These are phyloP conservation scores for Sparus aurata DNA, from an alignment of 2,797 vertebrate species.

Conservation along the genomic window DNA sequence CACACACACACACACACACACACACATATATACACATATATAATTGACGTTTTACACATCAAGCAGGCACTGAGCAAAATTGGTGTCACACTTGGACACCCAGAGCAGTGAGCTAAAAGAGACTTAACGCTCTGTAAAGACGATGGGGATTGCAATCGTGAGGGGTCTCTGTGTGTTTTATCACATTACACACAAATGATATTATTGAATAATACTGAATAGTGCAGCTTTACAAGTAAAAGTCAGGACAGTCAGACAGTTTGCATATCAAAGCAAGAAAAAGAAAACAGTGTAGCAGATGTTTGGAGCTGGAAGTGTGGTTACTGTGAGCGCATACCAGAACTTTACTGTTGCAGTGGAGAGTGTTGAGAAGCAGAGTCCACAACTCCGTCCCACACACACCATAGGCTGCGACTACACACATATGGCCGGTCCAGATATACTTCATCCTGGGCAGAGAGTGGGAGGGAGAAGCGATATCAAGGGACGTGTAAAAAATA, in stretches of 20 bases:
- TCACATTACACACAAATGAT: background rate
- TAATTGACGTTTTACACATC: no score
- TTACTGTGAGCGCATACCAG: conserved; percentile 74
- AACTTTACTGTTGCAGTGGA: conserved; percentile 87
- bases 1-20: no score
- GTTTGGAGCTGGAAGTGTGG: background rate
- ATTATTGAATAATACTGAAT: background rate
- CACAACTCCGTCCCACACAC: conserved; percentile 91
- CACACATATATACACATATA: no score
- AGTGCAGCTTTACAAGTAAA: background rate
- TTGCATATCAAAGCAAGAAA: background rate
- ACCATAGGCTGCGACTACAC: conserved; percentile 94
- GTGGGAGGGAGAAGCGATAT: conserved; percentile 2
- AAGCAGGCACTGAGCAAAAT: no score
- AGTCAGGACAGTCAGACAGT: background rate
- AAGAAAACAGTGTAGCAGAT: background rate
- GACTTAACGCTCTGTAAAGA: background rate
- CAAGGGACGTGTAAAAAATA: background rate
- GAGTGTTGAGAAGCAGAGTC: conserved; percentile 85
- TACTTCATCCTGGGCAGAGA: conserved; percentile 94
- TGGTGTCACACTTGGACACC: no score
- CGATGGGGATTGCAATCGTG: background rate
- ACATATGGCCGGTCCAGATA: conserved; percentile 98
- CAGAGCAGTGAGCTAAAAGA: background rate
- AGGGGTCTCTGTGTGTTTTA: background rate